These are phyloP conservation scores for Verasper variegatus DNA, from an alignment of 2,113 vertebrate species.

Conservation along the genomic window DNA sequence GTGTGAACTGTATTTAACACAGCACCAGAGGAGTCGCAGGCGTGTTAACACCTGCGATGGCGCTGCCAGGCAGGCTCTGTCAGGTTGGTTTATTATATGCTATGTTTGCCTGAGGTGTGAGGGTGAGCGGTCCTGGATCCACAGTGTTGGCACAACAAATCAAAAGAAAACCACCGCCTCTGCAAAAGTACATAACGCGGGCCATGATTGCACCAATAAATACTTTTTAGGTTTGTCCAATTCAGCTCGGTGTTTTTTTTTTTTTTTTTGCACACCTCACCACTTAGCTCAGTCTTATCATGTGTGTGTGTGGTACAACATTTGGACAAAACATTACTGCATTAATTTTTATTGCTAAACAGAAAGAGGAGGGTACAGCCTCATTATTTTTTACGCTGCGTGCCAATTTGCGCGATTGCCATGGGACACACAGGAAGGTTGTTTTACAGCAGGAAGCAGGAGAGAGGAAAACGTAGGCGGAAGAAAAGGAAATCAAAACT, in stretches of 20 bases:
- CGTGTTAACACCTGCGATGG: conserved; percentile 54
- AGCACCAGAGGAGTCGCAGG: conserved; percentile 21
- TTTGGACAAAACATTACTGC: conserved; percentile 19
- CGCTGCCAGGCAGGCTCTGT: conserved; percentile 33
- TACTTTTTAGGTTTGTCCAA: conserved; percentile 30
- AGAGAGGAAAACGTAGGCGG: not conserved
- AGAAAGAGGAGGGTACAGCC: not conserved
- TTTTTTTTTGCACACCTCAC: not conserved
- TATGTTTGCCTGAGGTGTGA: conserved; percentile 41
- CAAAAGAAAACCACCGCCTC: conserved; percentile 42
- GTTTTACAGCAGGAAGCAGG: conserved; percentile 16
- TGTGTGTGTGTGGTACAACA: conserved; percentile 12
- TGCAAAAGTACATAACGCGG: conserved; percentile 13
- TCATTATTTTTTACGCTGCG: not conserved
- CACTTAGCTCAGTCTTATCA: not conserved
- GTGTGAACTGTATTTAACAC: conserved; percentile 22
- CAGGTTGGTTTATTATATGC: conserved; percentile 49
- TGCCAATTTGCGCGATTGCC: not conserved
- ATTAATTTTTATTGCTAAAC: conserved; percentile 12
- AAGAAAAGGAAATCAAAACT: conserved; percentile 4
- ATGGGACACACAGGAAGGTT: conserved; percentile 15
- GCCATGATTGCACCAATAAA: conserved; percentile 31
- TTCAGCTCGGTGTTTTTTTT: conserved; percentile 1
- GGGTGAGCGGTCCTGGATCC: conserved; percentile 31
- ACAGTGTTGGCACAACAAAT: conserved; percentile 57